Percentiles rank a stretch among this genome's conserved stretches.
phyloP scores from a whole-genome alignment of 1,140 invertebrate genomes.

The Sogatella furcifera region DNA sequence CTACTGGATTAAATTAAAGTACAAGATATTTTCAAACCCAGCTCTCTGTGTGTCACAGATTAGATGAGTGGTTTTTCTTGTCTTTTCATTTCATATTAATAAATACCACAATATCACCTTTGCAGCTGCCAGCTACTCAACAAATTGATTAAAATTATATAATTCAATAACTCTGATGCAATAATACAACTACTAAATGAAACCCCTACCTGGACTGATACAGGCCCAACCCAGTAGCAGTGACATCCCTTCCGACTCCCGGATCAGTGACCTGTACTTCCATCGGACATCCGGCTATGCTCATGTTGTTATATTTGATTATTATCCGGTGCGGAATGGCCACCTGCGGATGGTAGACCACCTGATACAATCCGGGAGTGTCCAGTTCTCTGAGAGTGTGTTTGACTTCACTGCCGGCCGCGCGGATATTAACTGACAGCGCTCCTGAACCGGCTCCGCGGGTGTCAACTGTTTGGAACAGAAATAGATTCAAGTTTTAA shows the following conservation, averaged over 20 bases:
- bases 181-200: too few species aligned
- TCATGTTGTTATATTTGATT: conserved; percentile 46
- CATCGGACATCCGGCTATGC: conserved; percentile 43
- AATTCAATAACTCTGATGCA: too few species aligned
- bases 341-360: conserved; percentile 74
- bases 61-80: too few species aligned
- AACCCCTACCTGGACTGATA: conserved; percentile 52
- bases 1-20: too few species aligned
- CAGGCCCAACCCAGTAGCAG: conserved; percentile 64
- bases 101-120: too few species aligned
- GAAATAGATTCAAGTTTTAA: neutral
- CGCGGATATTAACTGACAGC: conserved; percentile 62
- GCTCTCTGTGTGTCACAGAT: too few species aligned
- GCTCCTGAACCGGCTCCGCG: conserved; percentile 68
- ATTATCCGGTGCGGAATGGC: conserved; percentile 60
- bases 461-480: conserved; percentile 43
- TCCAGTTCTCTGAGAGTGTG: conserved; percentile 59
- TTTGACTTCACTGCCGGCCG: conserved; percentile 67
- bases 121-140: too few species aligned
- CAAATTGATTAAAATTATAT: too few species aligned
- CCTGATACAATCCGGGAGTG: conserved; percentile 59
- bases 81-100: too few species aligned
- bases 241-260: conserved; percentile 57
- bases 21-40: too few species aligned
- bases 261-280: conserved; percentile 43